phyloP scores from a whole-genome alignment of 2,113 vertebrate species.

The Petroica traversi region DNA sequence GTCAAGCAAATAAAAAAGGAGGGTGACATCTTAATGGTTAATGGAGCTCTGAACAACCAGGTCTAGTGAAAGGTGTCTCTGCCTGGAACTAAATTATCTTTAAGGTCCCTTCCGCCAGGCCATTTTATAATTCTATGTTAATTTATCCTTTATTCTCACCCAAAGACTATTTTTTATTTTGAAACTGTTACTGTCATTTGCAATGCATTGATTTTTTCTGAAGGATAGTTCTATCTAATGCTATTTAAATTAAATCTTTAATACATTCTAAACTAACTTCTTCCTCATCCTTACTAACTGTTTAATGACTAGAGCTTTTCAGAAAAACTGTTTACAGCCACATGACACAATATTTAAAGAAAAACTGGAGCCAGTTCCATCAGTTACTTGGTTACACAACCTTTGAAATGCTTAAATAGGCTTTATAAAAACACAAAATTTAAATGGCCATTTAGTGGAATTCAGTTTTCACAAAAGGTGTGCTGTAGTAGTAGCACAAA shows the following conservation, averaged over 20 bases:
- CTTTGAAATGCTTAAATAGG: neutral
- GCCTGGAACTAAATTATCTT: neutral
- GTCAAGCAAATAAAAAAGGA: constrained; percentile 6
- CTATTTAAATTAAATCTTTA: constrained; percentile 19
- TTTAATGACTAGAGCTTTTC: neutral
- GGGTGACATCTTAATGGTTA: neutral
- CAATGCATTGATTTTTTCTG: neutral
- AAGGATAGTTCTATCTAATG: neutral
- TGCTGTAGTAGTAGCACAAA: neutral
- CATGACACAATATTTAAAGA: neutral
- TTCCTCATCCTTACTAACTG: neutral
- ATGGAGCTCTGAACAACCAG: neutral
- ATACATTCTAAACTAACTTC: neutral
- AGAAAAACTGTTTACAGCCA: neutral
- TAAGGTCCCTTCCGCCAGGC: neutral
- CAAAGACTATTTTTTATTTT: neutral
- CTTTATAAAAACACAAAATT: neutral
- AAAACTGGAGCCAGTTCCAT: neutral
- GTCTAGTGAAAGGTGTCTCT: neutral
- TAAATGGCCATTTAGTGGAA: neutral
- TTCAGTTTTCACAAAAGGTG: neutral
- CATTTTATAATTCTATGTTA: neutral
- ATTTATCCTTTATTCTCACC: neutral
- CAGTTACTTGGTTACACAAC: neutral
- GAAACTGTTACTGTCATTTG: constrained; percentile 6